Conservation (phyloP, 2,113 vertebrate genomes). For the Gymnorhina tibicen region DNA sequence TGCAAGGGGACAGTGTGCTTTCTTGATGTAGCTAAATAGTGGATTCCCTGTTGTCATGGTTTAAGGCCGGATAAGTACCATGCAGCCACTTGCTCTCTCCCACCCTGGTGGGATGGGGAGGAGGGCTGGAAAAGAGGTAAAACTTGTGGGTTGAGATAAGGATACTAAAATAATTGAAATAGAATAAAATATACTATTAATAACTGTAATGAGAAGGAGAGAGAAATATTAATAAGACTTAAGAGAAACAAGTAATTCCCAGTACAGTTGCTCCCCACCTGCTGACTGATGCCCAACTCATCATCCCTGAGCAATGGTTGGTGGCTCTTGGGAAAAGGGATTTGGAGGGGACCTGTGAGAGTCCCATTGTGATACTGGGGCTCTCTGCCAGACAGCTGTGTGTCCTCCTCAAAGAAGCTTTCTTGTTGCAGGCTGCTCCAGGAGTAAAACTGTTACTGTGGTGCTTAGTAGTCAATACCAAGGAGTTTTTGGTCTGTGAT, state of each 20-base stretch:
- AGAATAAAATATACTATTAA: not conserved
- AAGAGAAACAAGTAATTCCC: not conserved
- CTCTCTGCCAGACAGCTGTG: not conserved
- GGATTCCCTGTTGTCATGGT: not conserved
- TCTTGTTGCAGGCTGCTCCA: not conserved
- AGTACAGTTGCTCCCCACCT: not conserved
- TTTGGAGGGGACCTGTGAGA: not conserved
- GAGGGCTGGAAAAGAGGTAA: not conserved
- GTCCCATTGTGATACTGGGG: not conserved
- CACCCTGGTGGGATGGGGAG: not conserved
- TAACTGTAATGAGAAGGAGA: not conserved
- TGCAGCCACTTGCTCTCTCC: not conserved
- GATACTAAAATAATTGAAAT: not conserved
- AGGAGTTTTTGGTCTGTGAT: not conserved
- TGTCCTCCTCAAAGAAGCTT: not conserved
- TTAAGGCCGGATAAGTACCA: not conserved
- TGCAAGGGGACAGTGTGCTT: not conserved
- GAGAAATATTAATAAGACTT: not conserved
- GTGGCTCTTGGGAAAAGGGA: not conserved
- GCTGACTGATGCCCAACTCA: not conserved
- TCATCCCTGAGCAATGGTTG: not conserved
- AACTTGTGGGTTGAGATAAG: not conserved
- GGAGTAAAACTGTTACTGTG: not conserved
- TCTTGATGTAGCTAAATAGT: not conserved
- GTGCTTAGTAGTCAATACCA: not conserved